A percentile compares a stretch with the other conserved stretches of the same genome.
phyloP scores from a whole-genome alignment of 2,888 invertebrate species.

The Eustalomyia histrio region DNA sequence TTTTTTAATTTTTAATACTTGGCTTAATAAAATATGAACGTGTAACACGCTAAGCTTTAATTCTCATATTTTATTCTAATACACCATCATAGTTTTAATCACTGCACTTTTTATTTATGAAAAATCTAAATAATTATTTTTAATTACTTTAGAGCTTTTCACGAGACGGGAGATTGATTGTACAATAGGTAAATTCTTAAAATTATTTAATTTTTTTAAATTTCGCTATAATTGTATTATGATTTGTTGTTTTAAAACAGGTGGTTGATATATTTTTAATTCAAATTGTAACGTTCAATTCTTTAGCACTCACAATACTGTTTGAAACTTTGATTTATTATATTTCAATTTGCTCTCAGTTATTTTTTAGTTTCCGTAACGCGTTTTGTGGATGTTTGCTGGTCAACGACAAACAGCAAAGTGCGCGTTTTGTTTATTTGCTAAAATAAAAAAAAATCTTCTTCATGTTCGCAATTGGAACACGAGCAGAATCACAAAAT shows the following conservation, averaged over 20 bases:
- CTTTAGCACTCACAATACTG: background rate
- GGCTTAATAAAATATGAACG: slow-evolving; percentile 12
- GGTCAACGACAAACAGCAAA: slow-evolving; percentile 57
- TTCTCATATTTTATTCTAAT: slow-evolving; percentile 18
- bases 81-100: slow-evolving; percentile 1
- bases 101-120: background rate
- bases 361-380: slow-evolving; percentile 11
- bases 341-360: slow-evolving; percentile 21
- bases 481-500: slow-evolving; percentile 35
- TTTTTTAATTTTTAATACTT: slow-evolving; percentile 23
- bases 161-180: background rate
- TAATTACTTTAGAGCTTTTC: background rate
- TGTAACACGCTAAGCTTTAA: slow-evolving; percentile 41
- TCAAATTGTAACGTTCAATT: slow-evolving; percentile 26
- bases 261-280: slow-evolving; percentile 31
- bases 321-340: slow-evolving; percentile 9
- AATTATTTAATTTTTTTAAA: slow-evolving; percentile 29
- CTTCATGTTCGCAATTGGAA: slow-evolving; percentile 29
- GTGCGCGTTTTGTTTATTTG: slow-evolving; percentile 53
- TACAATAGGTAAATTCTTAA: background rate
- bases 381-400: slow-evolving; percentile 49
- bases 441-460: slow-evolving; percentile 41
- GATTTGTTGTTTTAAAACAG: slow-evolving; percentile 24
- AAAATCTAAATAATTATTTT: background rate
- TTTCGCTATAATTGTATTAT: slow-evolving; percentile 7